phyloP scores from a whole-genome alignment of 2,797 vertebrate genomes.

The Chaenodraco wilsoni region DNA sequence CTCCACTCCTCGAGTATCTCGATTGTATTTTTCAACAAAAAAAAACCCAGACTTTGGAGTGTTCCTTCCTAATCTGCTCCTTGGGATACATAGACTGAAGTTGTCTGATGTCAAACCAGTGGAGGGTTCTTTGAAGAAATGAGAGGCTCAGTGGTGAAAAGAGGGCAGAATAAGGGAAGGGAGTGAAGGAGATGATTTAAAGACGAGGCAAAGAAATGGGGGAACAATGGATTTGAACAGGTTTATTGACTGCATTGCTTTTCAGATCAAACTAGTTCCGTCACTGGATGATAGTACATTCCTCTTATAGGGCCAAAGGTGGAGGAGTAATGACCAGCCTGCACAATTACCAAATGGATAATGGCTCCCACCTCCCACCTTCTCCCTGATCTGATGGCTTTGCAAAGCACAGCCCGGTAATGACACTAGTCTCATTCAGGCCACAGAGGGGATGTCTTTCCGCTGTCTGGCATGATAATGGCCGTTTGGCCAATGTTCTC shows the following conservation, averaged over 20 bases:
- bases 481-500: conserved; percentile 70
- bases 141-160: conserved; percentile 7
- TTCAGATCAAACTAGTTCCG: conserved; percentile 40
- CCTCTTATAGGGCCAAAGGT: conserved; percentile 74
- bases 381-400: conserved; percentile 74
- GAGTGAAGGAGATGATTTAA: conserved; percentile 15
- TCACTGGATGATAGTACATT: conserved; percentile 52
- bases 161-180: conserved; percentile 4
- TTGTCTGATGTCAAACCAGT: neutral
- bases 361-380: conserved; percentile 71
- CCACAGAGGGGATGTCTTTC: conserved; percentile 74
- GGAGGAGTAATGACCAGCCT: conserved; percentile 68
- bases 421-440: conserved; percentile 73
- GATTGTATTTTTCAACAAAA: neutral
- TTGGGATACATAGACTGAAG: neutral
- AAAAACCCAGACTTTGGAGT: neutral
- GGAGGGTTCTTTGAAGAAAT: conserved; percentile 23
- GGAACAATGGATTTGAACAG: conserved; percentile 43
- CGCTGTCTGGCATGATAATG: conserved; percentile 76
- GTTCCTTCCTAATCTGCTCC: neutral
- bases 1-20: neutral
- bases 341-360: conserved; percentile 77
- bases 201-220: conserved; percentile 21
- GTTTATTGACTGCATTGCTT: conserved; percentile 52
- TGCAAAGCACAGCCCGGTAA: conserved; percentile 71